Conservation (phyloP, 2,113 vertebrate genomes). For the Marcusenius ussheri region DNA sequence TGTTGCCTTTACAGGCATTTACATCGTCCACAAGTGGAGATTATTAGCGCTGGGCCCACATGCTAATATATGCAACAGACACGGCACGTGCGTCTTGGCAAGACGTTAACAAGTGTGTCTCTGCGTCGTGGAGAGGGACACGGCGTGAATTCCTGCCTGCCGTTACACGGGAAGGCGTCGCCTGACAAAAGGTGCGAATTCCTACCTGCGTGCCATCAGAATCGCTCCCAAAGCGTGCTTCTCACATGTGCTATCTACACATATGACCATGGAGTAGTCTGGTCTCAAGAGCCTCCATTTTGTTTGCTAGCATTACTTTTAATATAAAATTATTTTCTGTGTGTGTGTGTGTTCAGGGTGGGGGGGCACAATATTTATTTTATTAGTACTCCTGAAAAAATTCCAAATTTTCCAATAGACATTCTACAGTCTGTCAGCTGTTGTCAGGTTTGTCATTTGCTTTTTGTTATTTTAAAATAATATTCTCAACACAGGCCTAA, state of each 20-base stretch:
- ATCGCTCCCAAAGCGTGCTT: neutral
- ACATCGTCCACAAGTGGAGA: neutral
- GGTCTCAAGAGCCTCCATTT: neutral
- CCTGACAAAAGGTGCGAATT: conserved; percentile 3
- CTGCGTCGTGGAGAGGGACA: neutral
- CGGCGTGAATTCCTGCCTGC: neutral
- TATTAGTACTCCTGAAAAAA: neutral
- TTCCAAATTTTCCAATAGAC: neutral
- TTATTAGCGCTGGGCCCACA: conserved; percentile 1
- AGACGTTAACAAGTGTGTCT: neutral
- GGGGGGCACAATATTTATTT: neutral
- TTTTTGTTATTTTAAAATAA: neutral
- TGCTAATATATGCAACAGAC: neutral
- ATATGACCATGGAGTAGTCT: neutral
- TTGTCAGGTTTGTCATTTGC: neutral
- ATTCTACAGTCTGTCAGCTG: neutral
- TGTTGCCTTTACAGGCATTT: neutral
- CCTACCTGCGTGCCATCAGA: neutral
- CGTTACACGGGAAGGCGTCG: neutral
- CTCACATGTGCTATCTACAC: neutral
- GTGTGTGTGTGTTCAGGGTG: neutral
- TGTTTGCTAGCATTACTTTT: neutral
- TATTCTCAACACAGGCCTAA: neutral
- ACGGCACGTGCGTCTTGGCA: neutral
- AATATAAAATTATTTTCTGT: neutral